These are phyloP conservation scores for Rhea americana DNA, from an alignment of 2,113 vertebrate genomes.

Conservation along the genomic window DNA sequence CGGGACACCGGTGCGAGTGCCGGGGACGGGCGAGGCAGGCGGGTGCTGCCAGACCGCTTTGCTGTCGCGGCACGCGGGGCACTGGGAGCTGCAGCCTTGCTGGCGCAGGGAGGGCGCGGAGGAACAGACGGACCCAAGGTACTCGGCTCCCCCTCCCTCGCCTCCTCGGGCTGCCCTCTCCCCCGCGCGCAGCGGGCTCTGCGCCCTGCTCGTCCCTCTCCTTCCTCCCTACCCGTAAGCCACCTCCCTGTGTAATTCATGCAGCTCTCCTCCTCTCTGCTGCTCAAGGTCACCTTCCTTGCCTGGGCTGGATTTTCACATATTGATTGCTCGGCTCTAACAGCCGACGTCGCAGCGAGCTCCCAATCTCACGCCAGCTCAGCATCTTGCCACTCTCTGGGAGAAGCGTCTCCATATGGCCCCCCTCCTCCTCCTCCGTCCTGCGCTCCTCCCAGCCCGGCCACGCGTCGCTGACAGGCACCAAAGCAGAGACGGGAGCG, in stretches of 20 bases:
- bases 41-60: background rate
- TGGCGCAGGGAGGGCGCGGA: background rate
- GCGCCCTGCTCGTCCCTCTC: background rate
- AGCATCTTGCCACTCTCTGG: background rate
- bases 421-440: background rate
- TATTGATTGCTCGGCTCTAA: conserved; percentile 47
- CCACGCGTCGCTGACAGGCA: background rate
- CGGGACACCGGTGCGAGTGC: background rate
- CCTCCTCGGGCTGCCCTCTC: background rate
- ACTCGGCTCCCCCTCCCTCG: background rate
- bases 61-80: background rate
- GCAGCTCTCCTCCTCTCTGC: background rate
- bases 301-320: conserved; percentile 17
- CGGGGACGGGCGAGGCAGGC: background rate
- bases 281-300: conserved; percentile 62
- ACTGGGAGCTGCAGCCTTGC: background rate
- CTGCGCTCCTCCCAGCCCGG: background rate
- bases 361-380: conserved; percentile 50
- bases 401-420: conserved; percentile 19
- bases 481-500: background rate
- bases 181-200: background rate
- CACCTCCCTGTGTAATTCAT: background rate
- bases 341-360: background rate
- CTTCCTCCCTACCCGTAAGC: background rate
- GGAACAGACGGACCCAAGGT: background rate